Conservation (phyloP, 1,140 invertebrate species). For the Piezodorus guildinii region DNA sequence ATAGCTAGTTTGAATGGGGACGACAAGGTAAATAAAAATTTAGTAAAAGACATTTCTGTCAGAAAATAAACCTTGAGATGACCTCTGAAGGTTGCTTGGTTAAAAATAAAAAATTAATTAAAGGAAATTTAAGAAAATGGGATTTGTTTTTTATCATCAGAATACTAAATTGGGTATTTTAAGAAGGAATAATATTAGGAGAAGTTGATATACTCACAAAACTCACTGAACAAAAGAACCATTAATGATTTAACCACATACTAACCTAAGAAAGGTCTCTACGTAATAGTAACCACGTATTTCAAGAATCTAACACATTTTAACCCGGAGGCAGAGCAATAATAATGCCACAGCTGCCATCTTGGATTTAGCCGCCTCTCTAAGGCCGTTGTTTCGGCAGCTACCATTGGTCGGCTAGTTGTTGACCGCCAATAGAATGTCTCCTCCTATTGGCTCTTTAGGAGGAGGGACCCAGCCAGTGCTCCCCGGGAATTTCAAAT, state of each 20-base stretch:
- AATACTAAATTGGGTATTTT: background rate
- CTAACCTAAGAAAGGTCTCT: constrained; percentile 1
- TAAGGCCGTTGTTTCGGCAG: constrained; percentile 31
- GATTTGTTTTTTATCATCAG: background rate
- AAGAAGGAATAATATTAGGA: background rate
- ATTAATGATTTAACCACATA: background rate
- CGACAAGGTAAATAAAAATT: constrained; percentile 4
- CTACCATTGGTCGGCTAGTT: constrained; percentile 19
- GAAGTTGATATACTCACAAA: constrained; percentile 6
- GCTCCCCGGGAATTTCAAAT: too few relatives aligned
- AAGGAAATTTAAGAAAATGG: background rate
- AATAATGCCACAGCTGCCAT: constrained; percentile 29
- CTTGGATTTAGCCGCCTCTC: constrained; percentile 31
- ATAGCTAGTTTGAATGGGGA: background rate
- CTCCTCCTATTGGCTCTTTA: background rate
- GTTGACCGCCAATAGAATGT: background rate
- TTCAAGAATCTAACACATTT: constrained; percentile 25
- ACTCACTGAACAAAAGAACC: constrained; percentile 8
- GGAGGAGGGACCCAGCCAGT: background rate
- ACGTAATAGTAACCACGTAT: background rate
- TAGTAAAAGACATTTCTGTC: background rate
- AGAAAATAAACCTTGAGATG: background rate
- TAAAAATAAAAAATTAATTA: background rate
- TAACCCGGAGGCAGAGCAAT: constrained; percentile 29
- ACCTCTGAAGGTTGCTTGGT: background rate